Percentiles rank a stretch among this genome's conserved stretches.
Conservation (phyloP, 2,888 invertebrate genomes). For the Oasisia sp. region DNA sequence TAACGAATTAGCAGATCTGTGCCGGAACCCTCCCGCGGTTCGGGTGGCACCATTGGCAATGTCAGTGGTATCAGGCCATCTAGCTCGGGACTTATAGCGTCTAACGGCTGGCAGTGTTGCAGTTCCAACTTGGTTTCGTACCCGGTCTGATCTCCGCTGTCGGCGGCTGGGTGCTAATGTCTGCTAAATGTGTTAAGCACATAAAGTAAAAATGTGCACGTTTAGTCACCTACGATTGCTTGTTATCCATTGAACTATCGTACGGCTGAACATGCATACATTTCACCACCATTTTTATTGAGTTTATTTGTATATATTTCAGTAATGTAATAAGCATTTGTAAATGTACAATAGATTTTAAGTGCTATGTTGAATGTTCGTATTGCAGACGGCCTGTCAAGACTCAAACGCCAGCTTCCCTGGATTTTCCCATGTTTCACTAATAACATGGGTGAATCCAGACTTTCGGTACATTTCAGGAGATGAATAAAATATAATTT, state of each 20-base stretch:
- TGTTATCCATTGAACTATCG: background rate
- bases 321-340: no score
- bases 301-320: no score
- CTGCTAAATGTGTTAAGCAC: background rate
- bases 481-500: no score
- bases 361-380: no score
- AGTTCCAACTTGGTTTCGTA: slow-evolving; percentile 8
- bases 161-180: background rate
- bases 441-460: no score
- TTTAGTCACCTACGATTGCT: background rate
- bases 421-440: no score
- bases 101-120: background rate
- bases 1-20: background rate
- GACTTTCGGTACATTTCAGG: no score
- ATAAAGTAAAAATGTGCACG: background rate
- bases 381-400: no score
- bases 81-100: background rate
- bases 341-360: no score
- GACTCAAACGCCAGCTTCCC: no score
- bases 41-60: background rate
- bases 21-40: background rate
- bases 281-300: no score
- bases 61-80: no score
- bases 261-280: background rate
- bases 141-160: background rate